Conservation (phyloP, 2,888 invertebrate genomes). For the Ophion obscuratus region DNA sequence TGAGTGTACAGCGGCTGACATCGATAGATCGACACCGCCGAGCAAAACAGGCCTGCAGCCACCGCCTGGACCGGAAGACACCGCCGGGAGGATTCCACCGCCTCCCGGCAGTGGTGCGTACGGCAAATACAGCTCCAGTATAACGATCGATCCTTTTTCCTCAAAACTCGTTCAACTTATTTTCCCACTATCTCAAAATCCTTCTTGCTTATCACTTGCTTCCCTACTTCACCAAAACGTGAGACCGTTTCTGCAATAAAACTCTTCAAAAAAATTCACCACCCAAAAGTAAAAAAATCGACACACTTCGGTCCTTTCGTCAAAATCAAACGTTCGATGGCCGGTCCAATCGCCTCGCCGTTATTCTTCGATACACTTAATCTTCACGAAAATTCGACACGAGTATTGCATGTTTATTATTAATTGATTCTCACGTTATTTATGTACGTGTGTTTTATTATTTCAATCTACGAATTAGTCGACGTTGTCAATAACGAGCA, state of each 20-base stretch:
- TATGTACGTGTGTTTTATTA: neutral
- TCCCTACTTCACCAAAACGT: neutral
- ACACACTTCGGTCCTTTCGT: neutral
- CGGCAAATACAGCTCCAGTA: slow-evolving; percentile 84
- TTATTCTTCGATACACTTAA: neutral
- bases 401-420: slow-evolving; percentile 20
- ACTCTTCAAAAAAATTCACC: neutral
- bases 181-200: neutral
- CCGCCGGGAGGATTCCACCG: slow-evolving; percentile 83
- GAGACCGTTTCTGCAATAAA: neutral
- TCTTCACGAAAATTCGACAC: slow-evolving; percentile 31
- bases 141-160: slow-evolving; percentile 67
- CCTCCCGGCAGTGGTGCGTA: slow-evolving; percentile 84
- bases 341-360: neutral
- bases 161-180: neutral
- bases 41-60: slow-evolving; percentile 81
- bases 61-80: slow-evolving; percentile 76
- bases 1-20: slow-evolving; percentile 83
- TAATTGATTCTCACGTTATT: neutral
- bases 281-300: neutral
- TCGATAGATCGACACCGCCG: slow-evolving; percentile 83
- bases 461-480: neutral
- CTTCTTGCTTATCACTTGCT: neutral
- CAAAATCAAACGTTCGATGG: neutral
- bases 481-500: neutral